A percentile compares a stretch with the other conserved stretches of the same genome.
Conservation (phyloP, 2,797 vertebrate genomes). For the Erpetoichthys calabaricus region DNA sequence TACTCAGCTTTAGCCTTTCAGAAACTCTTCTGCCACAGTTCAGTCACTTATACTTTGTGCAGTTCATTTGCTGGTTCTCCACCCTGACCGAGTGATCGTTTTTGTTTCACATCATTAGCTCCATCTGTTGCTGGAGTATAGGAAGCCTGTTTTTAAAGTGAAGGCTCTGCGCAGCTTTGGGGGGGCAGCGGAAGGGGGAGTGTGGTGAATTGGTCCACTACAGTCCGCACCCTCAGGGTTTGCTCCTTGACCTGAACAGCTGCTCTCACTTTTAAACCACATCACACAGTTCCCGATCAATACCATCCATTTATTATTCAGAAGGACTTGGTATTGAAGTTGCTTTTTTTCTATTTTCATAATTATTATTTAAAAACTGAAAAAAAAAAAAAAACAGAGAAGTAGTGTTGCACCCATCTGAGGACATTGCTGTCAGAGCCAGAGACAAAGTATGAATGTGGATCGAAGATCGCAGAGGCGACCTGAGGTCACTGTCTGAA, state of each 20-base stretch:
- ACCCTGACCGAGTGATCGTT: slow-evolving; percentile 66
- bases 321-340: background rate
- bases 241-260: slow-evolving; percentile 42
- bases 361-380: no score
- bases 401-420: no score
- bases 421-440: no score
- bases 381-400: no score
- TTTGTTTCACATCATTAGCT: slow-evolving; percentile 81
- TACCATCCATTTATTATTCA: slow-evolving; percentile 1
- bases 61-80: no score
- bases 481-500: no score
- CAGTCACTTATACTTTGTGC: slow-evolving; percentile 45
- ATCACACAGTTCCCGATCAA: slow-evolving; percentile 13
- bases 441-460: no score
- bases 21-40: slow-evolving; percentile 34
- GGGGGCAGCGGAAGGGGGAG: slow-evolving; percentile 44
- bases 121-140: slow-evolving; percentile 65
- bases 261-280: slow-evolving; percentile 9
- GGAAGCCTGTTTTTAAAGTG: slow-evolving; percentile 47
- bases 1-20: slow-evolving; percentile 30
- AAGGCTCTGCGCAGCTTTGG: slow-evolving; percentile 44
- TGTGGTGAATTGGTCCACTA: slow-evolving; percentile 8
- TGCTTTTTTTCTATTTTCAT: background rate
- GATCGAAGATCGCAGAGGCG: no score
- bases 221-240: slow-evolving; percentile 31